These are phyloP conservation scores for Sarotherodon lohbergeri DNA, from an alignment of 2,113 vertebrate species.

Conservation along the genomic window DNA sequence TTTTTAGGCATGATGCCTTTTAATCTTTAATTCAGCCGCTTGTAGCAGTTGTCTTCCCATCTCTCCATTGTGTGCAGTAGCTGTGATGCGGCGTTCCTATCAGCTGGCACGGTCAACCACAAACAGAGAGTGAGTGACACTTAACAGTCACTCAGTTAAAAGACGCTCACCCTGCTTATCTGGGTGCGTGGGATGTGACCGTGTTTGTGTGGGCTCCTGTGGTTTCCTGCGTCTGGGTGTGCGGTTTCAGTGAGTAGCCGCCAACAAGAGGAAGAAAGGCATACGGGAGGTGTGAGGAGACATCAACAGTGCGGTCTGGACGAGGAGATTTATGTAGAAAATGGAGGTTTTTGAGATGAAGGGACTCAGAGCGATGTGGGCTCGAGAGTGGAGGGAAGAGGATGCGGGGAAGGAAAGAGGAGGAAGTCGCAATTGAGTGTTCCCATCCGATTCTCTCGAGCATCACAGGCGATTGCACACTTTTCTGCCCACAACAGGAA, in stretches of 20 bases:
- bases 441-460: background rate
- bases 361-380: background rate
- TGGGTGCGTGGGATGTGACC: background rate
- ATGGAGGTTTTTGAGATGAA: background rate
- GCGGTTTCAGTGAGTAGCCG: conserved; percentile 19
- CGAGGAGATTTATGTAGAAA: background rate
- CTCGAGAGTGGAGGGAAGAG: background rate
- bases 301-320: background rate
- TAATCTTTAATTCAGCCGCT: conserved; percentile 40
- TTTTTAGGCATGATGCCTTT: background rate
- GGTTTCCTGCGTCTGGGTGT: conserved; percentile 32
- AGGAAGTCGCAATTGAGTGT: background rate
- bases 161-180: conserved; percentile 29
- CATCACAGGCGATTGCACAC: background rate
- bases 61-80: background rate
- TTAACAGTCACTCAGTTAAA: conserved; percentile 28
- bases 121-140: conserved; percentile 31
- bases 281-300: conserved; percentile 1
- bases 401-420: background rate
- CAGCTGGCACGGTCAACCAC: background rate
- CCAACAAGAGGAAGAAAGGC: background rate
- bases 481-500: conserved; percentile 29
- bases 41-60: conserved; percentile 6
- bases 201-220: background rate
- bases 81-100: background rate